Base-by-base conservation (phyloP, 1,140 invertebrate genomes). In the Aricia agestis region DNA sequence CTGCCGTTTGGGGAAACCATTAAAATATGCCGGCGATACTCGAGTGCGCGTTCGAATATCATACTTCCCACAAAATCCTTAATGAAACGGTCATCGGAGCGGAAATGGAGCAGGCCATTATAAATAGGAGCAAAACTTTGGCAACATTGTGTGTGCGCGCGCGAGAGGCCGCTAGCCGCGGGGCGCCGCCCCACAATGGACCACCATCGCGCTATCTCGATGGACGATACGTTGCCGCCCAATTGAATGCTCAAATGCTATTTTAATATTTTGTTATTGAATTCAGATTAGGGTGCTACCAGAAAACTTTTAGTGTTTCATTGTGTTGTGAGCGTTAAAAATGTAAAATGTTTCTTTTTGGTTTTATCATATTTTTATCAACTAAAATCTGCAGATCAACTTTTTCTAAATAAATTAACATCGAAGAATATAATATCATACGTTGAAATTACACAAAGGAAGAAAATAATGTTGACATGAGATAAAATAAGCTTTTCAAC, bases 221-320 rank as follows among this genome's bases (percentile, higher is more conserved):
- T 88, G 84, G 82, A 84, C 88, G 85, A 89, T 89, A 89, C 82
- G 81, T 84, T 86, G 78, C 82, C 86, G 86, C 89, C 86, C 87
- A 91, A 91, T 91, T 91, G 89, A 91, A 81, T 89, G 78, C 87
- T 91, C 87, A 91, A 91, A 89, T 77, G 82, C 83, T 86, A 89
- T 87, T 87, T 84, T 87, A 88, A 91, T 91, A 89, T 80, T 84
- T 86, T 86, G 81, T 90, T 88, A 89, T 89, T 87, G 82, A 86
- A 83, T 86, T 79, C 78, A 74, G 74, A 84, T 84, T 82, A 73
- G 74, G 68, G 71, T 72, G 45, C 42, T 69, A 61, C 31, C 25
- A 45, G 19, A 68, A 31, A 52, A 15, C 11, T 52, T 25, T 25
- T 15, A n/a, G 42, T 11, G 13, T 57, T 68, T 52, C 15, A 32